Evolutionary conservation across 2,113 vertebrate genomes (phyloP), one percentile per base, ranked within the genome.

Genomic region (Syngnathus scovelli): DNA sequence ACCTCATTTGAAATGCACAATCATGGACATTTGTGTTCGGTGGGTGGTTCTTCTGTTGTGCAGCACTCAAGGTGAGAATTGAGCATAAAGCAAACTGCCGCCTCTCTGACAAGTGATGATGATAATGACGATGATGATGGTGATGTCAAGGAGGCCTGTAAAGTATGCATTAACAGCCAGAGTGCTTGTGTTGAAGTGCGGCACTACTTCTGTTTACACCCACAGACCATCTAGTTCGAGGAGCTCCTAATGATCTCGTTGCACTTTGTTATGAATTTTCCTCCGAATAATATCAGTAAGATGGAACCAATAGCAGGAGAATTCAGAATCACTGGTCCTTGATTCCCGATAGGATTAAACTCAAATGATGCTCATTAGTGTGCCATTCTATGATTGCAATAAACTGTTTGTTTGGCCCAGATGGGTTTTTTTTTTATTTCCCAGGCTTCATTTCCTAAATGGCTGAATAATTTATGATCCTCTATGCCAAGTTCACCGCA

Each of bases 11-110:
- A 67, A 43, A 46, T 38, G 60, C 66, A 41, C 41, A 61, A 86
- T 63, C 48, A 90, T 90, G 89, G 66, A 60, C 46, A 13, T 59
- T 55, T 27, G 74, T 33, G 52, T 60, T 64, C 48, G 82, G 52
- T 52, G 80, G 33, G 16, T 85, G 61, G 63, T 82, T 1, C 65
- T 88, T 0, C 74, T 90, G 19, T 80, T 75, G 10, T 82, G 36
- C 69, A 37, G 38, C 55, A 69, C 58, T 77, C 68, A 83, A 82
- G 88, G 90, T 91, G 69, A 87, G 79, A 43, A 21, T 55, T 69
- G 21, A 62, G 23, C 16, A 33, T 68, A 65, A 43, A 71, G 46
- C 67, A 74, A 76, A 79, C 6, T 64, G 44, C 18, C 19, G 38
- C 33, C 56, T 59, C 37, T 71, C 44, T 72, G 65, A 48, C 15